These are phyloP conservation scores for Aldrovandia affinis DNA, from an alignment of 2,797 vertebrate species.

Conservation along the genomic window DNA sequence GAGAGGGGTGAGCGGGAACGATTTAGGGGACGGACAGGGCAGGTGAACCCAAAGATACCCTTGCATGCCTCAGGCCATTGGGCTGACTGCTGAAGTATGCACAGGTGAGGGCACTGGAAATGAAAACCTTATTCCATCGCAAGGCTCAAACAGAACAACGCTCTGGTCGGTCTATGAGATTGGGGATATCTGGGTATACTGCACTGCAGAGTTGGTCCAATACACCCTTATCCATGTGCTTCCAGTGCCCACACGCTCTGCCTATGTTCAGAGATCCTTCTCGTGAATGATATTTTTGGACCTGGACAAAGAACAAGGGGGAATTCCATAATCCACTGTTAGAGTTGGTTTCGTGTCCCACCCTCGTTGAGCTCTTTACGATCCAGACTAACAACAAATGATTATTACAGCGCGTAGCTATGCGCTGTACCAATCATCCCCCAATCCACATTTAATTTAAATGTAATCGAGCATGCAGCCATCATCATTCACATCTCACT, in stretches of 20 bases:
- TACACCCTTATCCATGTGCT: not conserved
- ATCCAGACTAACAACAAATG: not conserved
- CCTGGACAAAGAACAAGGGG: conserved; percentile 49
- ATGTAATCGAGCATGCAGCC: conserved; percentile 54
- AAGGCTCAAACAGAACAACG: not conserved
- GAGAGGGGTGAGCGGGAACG: conserved; percentile 34
- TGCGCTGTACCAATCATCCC: conserved; percentile 67
- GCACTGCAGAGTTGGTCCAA: conserved; percentile 42
- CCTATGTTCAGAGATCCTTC: not conserved
- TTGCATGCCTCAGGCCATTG: not conserved
- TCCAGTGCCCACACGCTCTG: not conserved
- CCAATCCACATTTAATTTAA: conserved; percentile 60
- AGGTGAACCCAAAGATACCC: not conserved
- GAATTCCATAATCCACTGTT: conserved; percentile 43
- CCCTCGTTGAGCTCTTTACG: conserved; percentile 35
- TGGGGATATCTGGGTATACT: conserved; percentile 38
- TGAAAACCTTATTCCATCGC: too few species aligned
- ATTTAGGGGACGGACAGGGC: not conserved
- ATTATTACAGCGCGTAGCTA: conserved; percentile 31
- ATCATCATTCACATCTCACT: conserved; percentile 61
- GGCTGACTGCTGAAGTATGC: not conserved
- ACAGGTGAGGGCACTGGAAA: not conserved
- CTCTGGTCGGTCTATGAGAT: not conserved
- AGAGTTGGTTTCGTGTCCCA: conserved; percentile 32
- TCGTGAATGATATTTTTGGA: conserved; percentile 47